Conservation (phyloP, 2,113 vertebrate genomes). For the Hippocampus barbouri region DNA sequence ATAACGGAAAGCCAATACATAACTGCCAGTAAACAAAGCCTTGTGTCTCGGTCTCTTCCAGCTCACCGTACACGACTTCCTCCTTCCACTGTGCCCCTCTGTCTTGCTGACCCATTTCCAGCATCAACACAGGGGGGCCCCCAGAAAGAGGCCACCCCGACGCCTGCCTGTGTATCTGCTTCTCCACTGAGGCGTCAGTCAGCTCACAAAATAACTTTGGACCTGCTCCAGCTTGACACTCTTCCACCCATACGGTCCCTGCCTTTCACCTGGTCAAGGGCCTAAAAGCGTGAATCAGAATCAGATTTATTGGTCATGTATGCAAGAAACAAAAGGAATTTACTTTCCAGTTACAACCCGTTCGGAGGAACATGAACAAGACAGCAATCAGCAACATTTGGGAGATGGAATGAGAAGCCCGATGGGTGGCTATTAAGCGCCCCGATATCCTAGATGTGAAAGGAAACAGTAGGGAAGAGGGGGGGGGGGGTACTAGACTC, state of each 20-base stretch:
- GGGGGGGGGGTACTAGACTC: too few species aligned
- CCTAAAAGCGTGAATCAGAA: constrained; percentile 20
- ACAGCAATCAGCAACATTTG: too few species aligned
- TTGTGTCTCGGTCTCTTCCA: constrained; percentile 17
- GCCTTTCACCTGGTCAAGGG: constrained; percentile 32
- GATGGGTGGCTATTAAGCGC: too few species aligned
- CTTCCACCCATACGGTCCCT: constrained; percentile 26
- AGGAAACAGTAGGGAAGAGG: too few species aligned
- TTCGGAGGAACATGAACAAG: too few species aligned
- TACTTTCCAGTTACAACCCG: too few species aligned
- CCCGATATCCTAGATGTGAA: too few species aligned
- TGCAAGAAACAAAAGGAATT: too few species aligned
- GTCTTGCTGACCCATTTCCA: constrained; percentile 67
- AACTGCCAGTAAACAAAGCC: constrained; percentile 17
- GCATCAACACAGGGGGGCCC: constrained; percentile 34
- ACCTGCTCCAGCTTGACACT: constrained; percentile 53
- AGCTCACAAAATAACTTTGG: constrained; percentile 63
- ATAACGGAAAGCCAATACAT: not conserved
- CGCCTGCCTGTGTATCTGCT: constrained; percentile 29
- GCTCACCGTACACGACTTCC: constrained; percentile 28
- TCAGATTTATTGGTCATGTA: too few species aligned
- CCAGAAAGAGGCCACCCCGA: constrained; percentile 57
- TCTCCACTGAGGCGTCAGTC: constrained; percentile 45
- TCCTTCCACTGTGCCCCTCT: constrained; percentile 34
- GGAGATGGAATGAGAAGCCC: too few species aligned